Evolutionary conservation across 2,113 vertebrate genomes (phyloP).

Genomic region (Xiphias gladius): DNA sequence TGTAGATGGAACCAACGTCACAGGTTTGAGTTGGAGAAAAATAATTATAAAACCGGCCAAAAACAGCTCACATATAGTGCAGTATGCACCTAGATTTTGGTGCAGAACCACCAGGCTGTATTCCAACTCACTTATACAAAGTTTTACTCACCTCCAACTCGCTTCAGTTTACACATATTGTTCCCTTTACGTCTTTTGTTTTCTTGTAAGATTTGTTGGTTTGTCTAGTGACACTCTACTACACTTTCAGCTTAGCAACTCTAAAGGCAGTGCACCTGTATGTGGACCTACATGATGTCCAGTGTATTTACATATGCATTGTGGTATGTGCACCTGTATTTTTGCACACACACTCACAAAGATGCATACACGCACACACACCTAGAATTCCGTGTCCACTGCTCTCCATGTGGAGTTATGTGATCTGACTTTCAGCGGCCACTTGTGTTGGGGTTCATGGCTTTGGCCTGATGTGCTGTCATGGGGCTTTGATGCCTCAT

Average conservation of each 20-base stretch:
- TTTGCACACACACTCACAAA: neutral
- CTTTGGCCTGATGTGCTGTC: constrained; percentile 72
- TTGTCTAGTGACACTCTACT: neutral
- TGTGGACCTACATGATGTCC: neutral
- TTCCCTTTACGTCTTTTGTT: neutral
- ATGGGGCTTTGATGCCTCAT: constrained; percentile 61
- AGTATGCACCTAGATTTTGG: neutral
- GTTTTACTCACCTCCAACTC: neutral
- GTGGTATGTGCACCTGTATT: neutral
- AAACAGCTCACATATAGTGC: too few species aligned
- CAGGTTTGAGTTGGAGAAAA: too few species aligned
- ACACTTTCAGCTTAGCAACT: neutral
- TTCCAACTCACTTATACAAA: neutral
- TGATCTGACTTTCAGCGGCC: constrained; percentile 60
- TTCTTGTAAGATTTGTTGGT: neutral
- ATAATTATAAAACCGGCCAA: neutral
- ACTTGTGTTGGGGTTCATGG: constrained; percentile 54
- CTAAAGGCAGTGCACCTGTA: neutral
- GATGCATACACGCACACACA: neutral
- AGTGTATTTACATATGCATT: neutral
- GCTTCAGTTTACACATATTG: neutral
- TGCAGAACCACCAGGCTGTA: neutral
- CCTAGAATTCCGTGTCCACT: neutral
- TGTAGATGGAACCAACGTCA: too few species aligned
- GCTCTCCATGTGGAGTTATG: constrained; percentile 25